Evolutionary conservation across 2,888 invertebrate genomes (phyloP).

Genomic region (Acleris sparsana): DNA sequence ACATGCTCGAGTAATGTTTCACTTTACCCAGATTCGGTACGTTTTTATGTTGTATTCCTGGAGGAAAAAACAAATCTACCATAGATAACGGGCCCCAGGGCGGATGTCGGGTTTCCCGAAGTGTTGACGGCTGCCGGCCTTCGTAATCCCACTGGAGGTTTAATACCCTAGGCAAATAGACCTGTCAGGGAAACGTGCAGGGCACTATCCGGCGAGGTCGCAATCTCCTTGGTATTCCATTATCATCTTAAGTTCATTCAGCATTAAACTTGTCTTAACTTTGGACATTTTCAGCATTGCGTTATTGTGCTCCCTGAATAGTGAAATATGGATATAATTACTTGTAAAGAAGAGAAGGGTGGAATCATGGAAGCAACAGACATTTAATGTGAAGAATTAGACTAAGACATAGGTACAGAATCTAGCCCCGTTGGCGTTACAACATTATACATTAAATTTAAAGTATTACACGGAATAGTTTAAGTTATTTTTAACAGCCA

Average conservation of each 20-base stretch:
- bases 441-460: no score
- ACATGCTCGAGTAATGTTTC: constrained; percentile 10
- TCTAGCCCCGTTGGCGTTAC: no score
- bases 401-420: no score
- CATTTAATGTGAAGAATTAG: no score
- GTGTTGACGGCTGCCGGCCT: constrained; percentile 52
- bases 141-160: constrained; percentile 53
- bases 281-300: no score
- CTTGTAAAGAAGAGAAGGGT: no score
- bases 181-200: constrained; percentile 34
- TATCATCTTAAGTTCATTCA: neutral
- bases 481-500: no score
- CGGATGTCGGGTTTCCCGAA: constrained; percentile 44
- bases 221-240: constrained; percentile 17
- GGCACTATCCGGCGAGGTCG: constrained; percentile 14
- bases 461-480: no score
- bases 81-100: constrained; percentile 26
- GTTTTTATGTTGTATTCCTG: constrained; percentile 16
- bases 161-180: constrained; percentile 57
- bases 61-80: constrained; percentile 32
- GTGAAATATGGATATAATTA: no score
- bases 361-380: no score
- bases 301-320: no score
- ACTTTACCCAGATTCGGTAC: constrained; percentile 5
- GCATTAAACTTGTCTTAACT: neutral